Conservation (phyloP, 2,113 vertebrate genomes). For the Cochlearius cochlearius region DNA sequence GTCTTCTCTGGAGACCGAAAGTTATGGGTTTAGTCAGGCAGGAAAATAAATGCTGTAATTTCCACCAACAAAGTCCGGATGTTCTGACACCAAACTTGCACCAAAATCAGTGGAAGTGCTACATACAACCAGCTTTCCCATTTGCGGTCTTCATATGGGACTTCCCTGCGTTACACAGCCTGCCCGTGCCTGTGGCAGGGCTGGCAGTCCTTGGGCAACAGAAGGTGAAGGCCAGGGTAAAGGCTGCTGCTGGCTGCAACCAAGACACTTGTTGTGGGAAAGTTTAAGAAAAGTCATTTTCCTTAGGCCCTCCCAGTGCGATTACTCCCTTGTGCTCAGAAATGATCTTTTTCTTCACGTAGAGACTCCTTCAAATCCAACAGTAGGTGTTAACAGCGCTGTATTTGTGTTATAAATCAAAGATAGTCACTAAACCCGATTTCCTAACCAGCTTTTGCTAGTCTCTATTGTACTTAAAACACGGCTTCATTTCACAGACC, state of each 20-base stretch:
- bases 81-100: not conserved
- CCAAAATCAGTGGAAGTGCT: not conserved
- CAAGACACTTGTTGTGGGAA: not conserved
- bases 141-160: not conserved
- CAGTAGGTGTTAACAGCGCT: not conserved
- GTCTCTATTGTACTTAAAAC: not conserved
- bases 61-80: constrained; percentile 9
- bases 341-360: not conserved
- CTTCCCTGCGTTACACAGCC: not conserved
- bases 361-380: not conserved
- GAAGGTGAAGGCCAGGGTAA: not conserved
- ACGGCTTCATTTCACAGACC: not conserved
- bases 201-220: not conserved
- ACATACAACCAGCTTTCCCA: not conserved
- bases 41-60: constrained; percentile 43
- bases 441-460: not conserved
- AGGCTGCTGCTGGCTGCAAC: not conserved
- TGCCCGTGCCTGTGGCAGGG: not conserved
- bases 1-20: constrained; percentile 19
- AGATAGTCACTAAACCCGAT: not conserved
- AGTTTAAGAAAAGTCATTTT: not conserved
- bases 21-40: constrained; percentile 22
- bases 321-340: not conserved
- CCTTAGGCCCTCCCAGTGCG: not conserved
- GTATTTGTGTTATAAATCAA: not conserved